These are phyloP conservation scores for Pseudochromis fuscus DNA, from an alignment of 2,797 vertebrate genomes.

Conservation along the genomic window DNA sequence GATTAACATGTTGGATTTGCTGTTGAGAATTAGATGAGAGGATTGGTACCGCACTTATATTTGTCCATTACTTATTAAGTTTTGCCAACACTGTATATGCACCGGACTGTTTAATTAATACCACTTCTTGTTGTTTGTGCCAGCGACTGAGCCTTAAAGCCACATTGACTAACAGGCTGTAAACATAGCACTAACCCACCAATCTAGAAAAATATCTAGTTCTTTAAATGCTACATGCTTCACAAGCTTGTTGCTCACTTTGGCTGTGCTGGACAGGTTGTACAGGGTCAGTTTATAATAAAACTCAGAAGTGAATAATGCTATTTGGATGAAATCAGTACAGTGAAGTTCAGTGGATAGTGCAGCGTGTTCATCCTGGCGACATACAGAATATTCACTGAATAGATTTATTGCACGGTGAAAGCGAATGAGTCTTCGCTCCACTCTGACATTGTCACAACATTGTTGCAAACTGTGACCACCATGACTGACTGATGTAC, in stretches of 20 bases:
- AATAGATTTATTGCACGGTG: neutral
- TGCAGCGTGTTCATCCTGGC: neutral
- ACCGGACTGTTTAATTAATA: no score
- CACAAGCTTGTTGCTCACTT: no score
- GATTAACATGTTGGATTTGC: neutral
- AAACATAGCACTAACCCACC: neutral
- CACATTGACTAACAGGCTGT: neutral
- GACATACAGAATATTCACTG: neutral
- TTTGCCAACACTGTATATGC: no score
- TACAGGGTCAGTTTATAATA: no score
- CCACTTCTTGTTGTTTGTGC: conserved; percentile 9
- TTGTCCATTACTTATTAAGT: neutral
- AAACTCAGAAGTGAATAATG: no score
- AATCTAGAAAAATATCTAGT: neutral
- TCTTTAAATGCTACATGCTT: neutral
- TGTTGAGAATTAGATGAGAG: neutral
- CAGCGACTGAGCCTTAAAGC: conserved; percentile 6
- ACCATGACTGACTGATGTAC: conserved; percentile 37
- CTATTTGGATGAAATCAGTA: no score
- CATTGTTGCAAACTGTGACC: conserved; percentile 12
- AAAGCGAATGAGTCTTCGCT: conserved; percentile 12
- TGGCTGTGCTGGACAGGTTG: no score
- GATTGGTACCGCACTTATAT: neutral
- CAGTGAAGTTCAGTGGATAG: no score
- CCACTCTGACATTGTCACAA: conserved; percentile 3